Evolutionary conservation across 2,888 invertebrate species (phyloP).

Genomic region (Cheiracanthium punctorium): DNA sequence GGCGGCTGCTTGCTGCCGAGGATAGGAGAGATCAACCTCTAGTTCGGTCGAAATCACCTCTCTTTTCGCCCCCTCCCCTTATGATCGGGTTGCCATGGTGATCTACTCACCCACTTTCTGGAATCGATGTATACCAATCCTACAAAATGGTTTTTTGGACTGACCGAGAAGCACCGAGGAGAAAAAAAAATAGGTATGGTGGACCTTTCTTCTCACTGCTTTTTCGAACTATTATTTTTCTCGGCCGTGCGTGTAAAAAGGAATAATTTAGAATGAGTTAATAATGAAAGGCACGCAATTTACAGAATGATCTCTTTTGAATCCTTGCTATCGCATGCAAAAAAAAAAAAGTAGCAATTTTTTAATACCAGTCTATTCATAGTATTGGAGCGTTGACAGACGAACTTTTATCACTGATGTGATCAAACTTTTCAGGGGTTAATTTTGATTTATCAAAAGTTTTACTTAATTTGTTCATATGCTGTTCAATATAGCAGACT

Average conservation of each 20-base stretch:
- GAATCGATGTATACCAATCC: not conserved
- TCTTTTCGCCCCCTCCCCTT: not conserved
- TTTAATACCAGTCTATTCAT: too few relatives aligned
- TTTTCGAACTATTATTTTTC: too few relatives aligned
- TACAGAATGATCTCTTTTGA: not conserved
- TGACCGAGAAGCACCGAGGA: not conserved
- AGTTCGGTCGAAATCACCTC: not conserved
- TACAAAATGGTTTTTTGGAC: not conserved
- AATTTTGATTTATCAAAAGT: too few relatives aligned
- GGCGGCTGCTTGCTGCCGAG: not conserved
- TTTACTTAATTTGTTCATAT: too few relatives aligned
- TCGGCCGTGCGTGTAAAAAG: not conserved
- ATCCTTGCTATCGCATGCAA: too few relatives aligned
- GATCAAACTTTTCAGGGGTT: too few relatives aligned
- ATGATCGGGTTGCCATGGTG: conserved; percentile 15
- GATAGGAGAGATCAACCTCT: conserved; percentile 7
- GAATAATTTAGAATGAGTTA: too few relatives aligned
- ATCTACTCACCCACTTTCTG: conserved; percentile 5
- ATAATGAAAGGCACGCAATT: too few relatives aligned
- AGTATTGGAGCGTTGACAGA: too few relatives aligned
- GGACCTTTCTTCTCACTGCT: not conserved
- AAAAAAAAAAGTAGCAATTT: too few relatives aligned
- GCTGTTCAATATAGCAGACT: too few relatives aligned
- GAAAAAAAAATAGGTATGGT: not conserved
- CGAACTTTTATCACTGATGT: too few relatives aligned